Percentiles rank a stretch among this genome's conserved stretches.
Conservation (phyloP, 2,888 invertebrate species). For the Epinotia demarniana region DNA sequence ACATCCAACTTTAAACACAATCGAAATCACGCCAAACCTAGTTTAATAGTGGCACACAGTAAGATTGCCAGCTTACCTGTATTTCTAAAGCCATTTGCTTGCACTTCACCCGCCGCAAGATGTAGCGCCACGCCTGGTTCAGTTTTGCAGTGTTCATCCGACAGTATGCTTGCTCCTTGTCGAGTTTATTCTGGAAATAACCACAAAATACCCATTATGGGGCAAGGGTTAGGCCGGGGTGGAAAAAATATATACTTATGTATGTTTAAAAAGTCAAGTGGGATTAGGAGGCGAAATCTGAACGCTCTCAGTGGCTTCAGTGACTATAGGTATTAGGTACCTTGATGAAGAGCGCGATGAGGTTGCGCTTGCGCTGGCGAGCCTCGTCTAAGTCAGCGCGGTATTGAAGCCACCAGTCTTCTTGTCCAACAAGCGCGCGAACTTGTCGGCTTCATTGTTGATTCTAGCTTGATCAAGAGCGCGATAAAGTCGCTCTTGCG, state of each 20-base stretch:
- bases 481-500: slow-evolving; percentile 89
- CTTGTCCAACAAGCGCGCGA: slow-evolving; percentile 90
- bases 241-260: too few species aligned
- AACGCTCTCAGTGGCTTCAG: too few species aligned
- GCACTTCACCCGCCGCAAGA: slow-evolving; percentile 90
- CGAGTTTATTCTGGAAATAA: slow-evolving; percentile 89
- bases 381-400: slow-evolving; percentile 74
- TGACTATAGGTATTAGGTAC: too few species aligned
- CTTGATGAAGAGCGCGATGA: slow-evolving; percentile 56
- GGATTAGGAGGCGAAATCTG: too few species aligned
- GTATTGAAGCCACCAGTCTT: slow-evolving; percentile 56
- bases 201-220: slow-evolving; percentile 48
- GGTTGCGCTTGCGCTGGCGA: slow-evolving; percentile 90
- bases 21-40: too few species aligned
- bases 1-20: too few species aligned
- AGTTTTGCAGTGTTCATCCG: slow-evolving; percentile 93
- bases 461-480: too few species aligned
- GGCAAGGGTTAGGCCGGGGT: too few species aligned
- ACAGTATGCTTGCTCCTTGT: slow-evolving; percentile 91
- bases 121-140: slow-evolving; percentile 93
- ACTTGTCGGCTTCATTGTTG: slow-evolving; percentile 84
- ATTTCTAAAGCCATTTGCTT: slow-evolving; percentile 89
- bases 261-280: too few species aligned
- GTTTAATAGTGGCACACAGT: too few species aligned
- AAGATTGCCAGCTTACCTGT: slow-evolving; percentile 71